These are phyloP conservation scores for Meiosimyza platycephala DNA, from an alignment of 2,888 invertebrate species.

Conservation along the genomic window DNA sequence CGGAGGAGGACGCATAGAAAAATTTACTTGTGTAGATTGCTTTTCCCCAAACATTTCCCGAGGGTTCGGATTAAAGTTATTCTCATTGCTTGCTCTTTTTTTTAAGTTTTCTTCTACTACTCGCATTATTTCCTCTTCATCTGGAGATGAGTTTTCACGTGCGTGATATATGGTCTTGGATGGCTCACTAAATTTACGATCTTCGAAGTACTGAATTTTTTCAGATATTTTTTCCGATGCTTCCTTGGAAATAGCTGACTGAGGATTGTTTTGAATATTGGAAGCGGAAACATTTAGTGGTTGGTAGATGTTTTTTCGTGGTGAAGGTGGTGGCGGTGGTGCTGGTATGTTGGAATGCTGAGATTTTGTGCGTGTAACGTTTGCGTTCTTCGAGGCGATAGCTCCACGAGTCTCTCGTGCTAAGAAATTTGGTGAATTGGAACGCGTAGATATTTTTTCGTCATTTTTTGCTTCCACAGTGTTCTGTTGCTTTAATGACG, in stretches of 20 bases:
- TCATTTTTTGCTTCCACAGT: conserved; percentile 73
- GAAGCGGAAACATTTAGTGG: neutral
- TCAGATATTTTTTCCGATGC: conserved; percentile 72
- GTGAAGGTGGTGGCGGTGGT: conserved; percentile 42
- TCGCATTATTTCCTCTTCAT: conserved; percentile 68
- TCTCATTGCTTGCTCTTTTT: conserved; percentile 60
- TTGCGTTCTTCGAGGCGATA: conserved; percentile 71
- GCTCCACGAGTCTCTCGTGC: conserved; percentile 74
- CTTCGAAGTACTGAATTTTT: conserved; percentile 84
- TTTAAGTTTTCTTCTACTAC: conserved; percentile 68
- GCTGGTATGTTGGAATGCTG: conserved; percentile 48
- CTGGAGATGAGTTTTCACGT: conserved; percentile 69
- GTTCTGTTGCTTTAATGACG: conserved; percentile 36
- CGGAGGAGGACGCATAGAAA: conserved; percentile 68
- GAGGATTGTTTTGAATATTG: too few relatives aligned
- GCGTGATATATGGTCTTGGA: conserved; percentile 70
- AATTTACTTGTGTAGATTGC: conserved; percentile 67
- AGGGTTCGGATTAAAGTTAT: conserved; percentile 71
- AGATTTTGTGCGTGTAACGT: conserved; percentile 58
- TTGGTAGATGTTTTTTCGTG: neutral
- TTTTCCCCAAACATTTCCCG: conserved; percentile 86
- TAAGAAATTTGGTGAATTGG: conserved; percentile 64
- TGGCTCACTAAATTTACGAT: conserved; percentile 71
- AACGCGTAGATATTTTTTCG: conserved; percentile 68
- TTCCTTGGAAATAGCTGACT: conserved; percentile 57